Conservation (phyloP, 2,888 invertebrate species). For the Chloroclysta siterata region DNA sequence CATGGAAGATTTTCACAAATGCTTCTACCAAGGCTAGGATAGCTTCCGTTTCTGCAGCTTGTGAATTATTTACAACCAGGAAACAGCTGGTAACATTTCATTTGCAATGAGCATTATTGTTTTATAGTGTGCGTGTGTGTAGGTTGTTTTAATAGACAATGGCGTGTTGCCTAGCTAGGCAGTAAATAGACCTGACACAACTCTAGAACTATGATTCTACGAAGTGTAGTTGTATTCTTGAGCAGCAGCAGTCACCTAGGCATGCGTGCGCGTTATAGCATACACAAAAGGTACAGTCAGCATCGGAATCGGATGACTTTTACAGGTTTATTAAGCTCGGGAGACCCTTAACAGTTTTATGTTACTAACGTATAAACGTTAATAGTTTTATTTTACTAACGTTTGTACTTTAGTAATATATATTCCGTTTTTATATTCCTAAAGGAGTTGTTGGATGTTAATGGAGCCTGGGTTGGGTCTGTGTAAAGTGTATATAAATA, state of each 20-base stretch:
- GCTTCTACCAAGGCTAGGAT: background rate
- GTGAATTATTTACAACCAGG: slow-evolving; percentile 10
- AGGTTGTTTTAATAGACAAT: background rate
- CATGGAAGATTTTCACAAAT: background rate
- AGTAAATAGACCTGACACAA: background rate
- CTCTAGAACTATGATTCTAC: background rate
- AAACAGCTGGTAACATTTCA: slow-evolving; percentile 5
- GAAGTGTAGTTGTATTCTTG: background rate
- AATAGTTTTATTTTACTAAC: no score
- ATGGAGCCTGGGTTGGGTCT: no score
- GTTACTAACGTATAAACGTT: no score
- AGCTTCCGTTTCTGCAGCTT: background rate
- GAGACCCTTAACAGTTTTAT: no score
- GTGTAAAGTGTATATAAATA: no score
- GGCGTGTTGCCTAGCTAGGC: background rate
- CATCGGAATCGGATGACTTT: no score
- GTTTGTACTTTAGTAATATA: no score
- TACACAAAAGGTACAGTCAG: no score
- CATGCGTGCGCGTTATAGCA: no score
- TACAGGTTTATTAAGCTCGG: no score
- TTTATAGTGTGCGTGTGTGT: background rate
- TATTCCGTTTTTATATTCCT: no score
- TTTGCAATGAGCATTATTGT: slow-evolving; percentile 1
- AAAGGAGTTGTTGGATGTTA: no score
- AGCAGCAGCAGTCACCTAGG: background rate